phyloP scores from a whole-genome alignment of 2,113 vertebrate genomes.

The Pantherophis guttatus region DNA sequence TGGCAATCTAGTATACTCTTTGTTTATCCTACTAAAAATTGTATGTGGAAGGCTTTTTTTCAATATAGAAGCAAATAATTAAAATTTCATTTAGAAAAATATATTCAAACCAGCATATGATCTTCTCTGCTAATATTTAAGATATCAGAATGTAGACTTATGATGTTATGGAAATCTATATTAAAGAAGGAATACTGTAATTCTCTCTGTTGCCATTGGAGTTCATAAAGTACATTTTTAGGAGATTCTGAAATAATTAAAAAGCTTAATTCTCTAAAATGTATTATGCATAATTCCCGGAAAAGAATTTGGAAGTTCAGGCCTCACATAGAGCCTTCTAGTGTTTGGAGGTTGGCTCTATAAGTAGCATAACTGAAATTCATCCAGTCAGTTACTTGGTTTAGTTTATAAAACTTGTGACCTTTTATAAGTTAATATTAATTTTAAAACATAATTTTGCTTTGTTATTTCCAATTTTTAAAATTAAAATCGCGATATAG shows the following conservation, averaged over 20 bases:
- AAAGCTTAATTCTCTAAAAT: not conserved
- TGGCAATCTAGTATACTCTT: not conserved
- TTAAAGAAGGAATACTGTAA: conserved; percentile 8
- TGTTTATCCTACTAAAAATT: not conserved
- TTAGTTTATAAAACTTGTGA: not conserved
- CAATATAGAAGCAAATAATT: conserved; percentile 44
- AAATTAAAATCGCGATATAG: not conserved
- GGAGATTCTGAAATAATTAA: not conserved
- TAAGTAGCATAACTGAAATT: not conserved
- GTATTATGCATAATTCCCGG: conserved; percentile 7
- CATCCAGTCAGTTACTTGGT: not conserved
- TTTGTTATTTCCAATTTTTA: not conserved
- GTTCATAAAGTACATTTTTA: conserved; percentile 15
- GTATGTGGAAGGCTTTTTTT: conserved; percentile 14
- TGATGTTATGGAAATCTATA: not conserved
- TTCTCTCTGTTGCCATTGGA: conserved; percentile 21
- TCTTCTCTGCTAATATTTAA: conserved; percentile 16
- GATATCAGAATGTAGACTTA: not conserved
- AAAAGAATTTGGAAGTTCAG: not conserved
- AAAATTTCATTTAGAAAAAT: conserved; percentile 30
- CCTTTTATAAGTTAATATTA: not conserved
- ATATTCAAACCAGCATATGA: not conserved
- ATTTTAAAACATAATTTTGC: not conserved
- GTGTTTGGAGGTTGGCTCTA: not conserved
- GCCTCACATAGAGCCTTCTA: not conserved